Conservation (phyloP, 2,888 invertebrate genomes). For the Acleris sparsana region DNA sequence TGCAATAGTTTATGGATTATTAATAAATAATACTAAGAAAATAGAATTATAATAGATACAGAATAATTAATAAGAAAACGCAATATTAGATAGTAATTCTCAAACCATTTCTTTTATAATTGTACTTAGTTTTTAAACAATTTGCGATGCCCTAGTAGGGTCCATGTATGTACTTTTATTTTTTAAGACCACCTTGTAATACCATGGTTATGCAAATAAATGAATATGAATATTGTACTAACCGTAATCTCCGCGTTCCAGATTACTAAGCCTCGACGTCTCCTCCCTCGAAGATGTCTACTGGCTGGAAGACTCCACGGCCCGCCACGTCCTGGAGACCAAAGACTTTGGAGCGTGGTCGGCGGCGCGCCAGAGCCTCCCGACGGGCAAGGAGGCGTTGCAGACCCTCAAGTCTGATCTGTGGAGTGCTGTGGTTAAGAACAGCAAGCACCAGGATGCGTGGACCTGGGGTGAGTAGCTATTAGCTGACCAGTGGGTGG, state of each 20-base stretch:
- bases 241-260: constrained; percentile 49
- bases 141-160: no score
- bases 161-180: no score
- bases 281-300: constrained; percentile 95
- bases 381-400: constrained; percentile 91
- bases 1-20: no score
- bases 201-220: no score
- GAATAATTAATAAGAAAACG: no score
- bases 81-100: no score
- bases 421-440: constrained; percentile 94
- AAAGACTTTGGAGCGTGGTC: constrained; percentile 92
- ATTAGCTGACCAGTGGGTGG: background rate
- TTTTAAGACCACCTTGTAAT: no score
- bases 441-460: constrained; percentile 93
- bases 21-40: no score
- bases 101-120: no score
- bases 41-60: no score
- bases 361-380: constrained; percentile 90
- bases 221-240: no score
- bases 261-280: constrained; percentile 90
- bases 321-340: constrained; percentile 88
- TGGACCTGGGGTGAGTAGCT: constrained; percentile 91
- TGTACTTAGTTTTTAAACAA: no score
- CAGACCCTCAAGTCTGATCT: constrained; percentile 91
- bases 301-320: constrained; percentile 93